These are phyloP conservation scores for Agapostemon virescens DNA, from an alignment of 2,888 invertebrate species.

Conservation along the genomic window DNA sequence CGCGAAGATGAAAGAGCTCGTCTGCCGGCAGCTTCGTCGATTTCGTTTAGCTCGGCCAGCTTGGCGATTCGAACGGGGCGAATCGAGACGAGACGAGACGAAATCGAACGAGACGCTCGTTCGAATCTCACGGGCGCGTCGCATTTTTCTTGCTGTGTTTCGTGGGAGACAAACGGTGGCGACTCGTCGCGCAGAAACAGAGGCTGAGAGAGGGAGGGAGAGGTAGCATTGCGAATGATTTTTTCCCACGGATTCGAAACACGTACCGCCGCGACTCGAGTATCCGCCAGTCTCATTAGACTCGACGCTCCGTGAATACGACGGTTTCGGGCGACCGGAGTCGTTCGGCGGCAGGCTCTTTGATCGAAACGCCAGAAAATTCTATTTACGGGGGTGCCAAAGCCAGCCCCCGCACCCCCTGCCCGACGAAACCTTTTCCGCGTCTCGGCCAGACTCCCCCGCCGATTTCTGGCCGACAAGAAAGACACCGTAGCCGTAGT, in stretches of 20 bases:
- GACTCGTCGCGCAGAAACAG: neutral
- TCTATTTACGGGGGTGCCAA: constrained; percentile 48
- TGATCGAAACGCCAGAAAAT: constrained; percentile 62
- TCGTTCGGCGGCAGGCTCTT: constrained; percentile 33
- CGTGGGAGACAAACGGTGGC: neutral
- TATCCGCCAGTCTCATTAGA: constrained; percentile 50
- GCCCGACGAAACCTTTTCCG: neutral
- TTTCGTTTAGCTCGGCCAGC: neutral
- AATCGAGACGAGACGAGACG: neutral
- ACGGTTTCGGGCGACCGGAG: constrained; percentile 10
- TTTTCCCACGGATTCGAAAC: constrained; percentile 35
- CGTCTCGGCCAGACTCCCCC: neutral
- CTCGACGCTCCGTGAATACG: constrained; percentile 34
- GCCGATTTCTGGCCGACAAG: constrained; percentile 1
- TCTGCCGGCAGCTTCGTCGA: neutral
- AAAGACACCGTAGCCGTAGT: constrained; percentile 58
- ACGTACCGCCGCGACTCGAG: constrained; percentile 40
- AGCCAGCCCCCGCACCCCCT: constrained; percentile 34
- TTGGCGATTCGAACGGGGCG: neutral
- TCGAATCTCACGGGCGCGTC: neutral
- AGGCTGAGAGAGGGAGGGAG: neutral
- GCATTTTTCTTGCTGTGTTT: neutral
- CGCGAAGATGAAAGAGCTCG: neutral
- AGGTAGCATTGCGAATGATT: constrained; percentile 1
- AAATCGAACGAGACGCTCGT: neutral